Evolutionary conservation across 2,797 vertebrate genomes (phyloP).

Genomic region (Protosalanx chinensis): DNA sequence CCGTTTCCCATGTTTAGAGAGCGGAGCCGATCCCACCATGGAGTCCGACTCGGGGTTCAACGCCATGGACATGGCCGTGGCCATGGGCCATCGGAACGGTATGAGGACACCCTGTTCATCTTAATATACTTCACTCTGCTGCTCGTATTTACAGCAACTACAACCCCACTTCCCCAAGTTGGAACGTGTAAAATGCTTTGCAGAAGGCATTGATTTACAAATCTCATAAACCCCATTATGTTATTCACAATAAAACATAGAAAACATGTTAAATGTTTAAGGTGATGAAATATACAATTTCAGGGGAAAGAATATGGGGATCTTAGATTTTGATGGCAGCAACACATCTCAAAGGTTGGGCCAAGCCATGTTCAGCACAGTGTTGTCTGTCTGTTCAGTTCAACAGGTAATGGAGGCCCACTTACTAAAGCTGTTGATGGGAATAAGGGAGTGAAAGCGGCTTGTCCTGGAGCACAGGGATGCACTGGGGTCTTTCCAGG

Average conservation of each 20-base stretch:
- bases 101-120: slow-evolving; percentile 39
- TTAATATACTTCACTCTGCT: neutral
- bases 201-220: too few relatives aligned
- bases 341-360: too few relatives aligned
- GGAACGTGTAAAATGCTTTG: too few relatives aligned
- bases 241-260: too few relatives aligned
- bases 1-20: slow-evolving; percentile 73
- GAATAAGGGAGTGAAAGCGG: slow-evolving; percentile 83
- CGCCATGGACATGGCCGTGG: slow-evolving; percentile 97
- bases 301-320: too few relatives aligned
- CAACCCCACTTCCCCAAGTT: too few relatives aligned
- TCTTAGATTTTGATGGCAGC: too few relatives aligned
- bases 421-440: slow-evolving; percentile 90
- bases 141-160: too few relatives aligned
- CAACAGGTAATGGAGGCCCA: slow-evolving; percentile 98
- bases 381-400: slow-evolving; percentile 67
- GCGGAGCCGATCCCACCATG: slow-evolving; percentile 91
- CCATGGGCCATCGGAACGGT: slow-evolving; percentile 94
- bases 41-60: slow-evolving; percentile 98
- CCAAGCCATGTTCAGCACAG: too few relatives aligned
- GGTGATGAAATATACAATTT: too few relatives aligned
- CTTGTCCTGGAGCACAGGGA: neutral
- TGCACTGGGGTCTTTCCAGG: neutral
- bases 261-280: too few relatives aligned
- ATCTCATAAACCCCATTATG: too few relatives aligned